Base-by-base conservation (phyloP, 2,888 invertebrate genomes). In the Oeneis ivallda region DNA sequence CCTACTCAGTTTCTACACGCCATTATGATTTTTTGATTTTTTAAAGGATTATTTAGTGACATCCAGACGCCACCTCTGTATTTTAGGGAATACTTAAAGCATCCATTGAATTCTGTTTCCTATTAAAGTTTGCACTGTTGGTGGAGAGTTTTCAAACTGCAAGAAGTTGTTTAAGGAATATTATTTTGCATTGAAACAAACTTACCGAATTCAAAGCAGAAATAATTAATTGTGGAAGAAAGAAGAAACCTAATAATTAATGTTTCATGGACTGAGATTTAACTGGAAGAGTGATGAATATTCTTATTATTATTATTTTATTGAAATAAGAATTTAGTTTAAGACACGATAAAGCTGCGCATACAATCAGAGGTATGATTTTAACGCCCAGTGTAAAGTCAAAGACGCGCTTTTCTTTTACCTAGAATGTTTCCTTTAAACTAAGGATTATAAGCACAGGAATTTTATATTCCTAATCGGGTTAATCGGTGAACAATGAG, bases 41-140 rank as follows among this genome's bases (percentile, higher is more conserved):
- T 17, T n/a, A n/a, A n/a, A 10, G 19, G 11, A 13, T 26, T 50
- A 19, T 10, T 10, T 17, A 17, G 47, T 17, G 26, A 26, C 26
- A 19, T 49, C 13, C 19, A 50, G 19, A 13, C 26, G 49, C 49
- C 26, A 26, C 49, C 6, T 50, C 11, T 50, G 26, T 11, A 1
- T 26, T 60, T n/a, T 56, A n/a, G 54, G 41, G 53, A 43, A 67
- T 65, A 54, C 62, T 62, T 63, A 39, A 61, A 60, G 56, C 39
- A 63, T 64, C 50, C 26, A 63, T 68, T 64, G 60, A 61, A 53
- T 39, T 62, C 59, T 59, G 54, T 64, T 62, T 64, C 62, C 64
- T 62, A 62, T 66, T 59, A 64, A 64, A 66, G 66, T 69, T 66
- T 60, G 43, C 45, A 50, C 39, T 66, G 49, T 61, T 39, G 57